A percentile compares a stretch with the other conserved stretches of the same genome.
Evolutionary conservation across 2,113 vertebrate species (phyloP).

Genomic region (Zeus faber): DNA sequence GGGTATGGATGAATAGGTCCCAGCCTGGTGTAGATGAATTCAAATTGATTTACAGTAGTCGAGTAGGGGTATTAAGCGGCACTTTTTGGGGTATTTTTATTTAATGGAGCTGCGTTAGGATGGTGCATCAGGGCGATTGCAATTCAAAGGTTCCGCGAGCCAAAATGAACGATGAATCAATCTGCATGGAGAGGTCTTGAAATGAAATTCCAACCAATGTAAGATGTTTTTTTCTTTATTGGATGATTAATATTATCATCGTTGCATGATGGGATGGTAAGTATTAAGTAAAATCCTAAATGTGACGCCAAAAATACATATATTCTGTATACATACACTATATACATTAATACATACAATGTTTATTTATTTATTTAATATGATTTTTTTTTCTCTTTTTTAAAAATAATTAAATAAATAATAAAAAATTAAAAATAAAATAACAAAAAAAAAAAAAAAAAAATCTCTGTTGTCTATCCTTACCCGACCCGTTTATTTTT

Average conservation of each 20-base stretch:
- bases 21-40: constrained; percentile 58
- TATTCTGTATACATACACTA: too few relatives aligned
- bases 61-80: constrained; percentile 70
- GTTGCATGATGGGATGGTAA: too few relatives aligned
- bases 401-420: too few relatives aligned
- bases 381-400: too few relatives aligned
- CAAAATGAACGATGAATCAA: not conserved
- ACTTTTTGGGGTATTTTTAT: constrained; percentile 70
- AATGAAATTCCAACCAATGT: not conserved
- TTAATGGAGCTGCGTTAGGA: constrained; percentile 55
- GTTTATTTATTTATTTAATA: too few relatives aligned
- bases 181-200: not conserved
- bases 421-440: constrained; percentile 86
- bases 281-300: too few relatives aligned
- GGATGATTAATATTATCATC: too few relatives aligned
- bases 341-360: too few relatives aligned
- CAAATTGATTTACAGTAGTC: constrained; percentile 73
- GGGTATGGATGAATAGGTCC: constrained; percentile 70
- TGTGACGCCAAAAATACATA: too few relatives aligned
- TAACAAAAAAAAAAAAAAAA: constrained; percentile 84
- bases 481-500: constrained; percentile 72
- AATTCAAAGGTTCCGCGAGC: constrained; percentile 46
- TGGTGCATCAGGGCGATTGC: constrained; percentile 45
- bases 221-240: too few relatives aligned
- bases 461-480: too few relatives aligned